Conservation (phyloP, 2,888 invertebrate species). For the Hemithea aestivaria region DNA sequence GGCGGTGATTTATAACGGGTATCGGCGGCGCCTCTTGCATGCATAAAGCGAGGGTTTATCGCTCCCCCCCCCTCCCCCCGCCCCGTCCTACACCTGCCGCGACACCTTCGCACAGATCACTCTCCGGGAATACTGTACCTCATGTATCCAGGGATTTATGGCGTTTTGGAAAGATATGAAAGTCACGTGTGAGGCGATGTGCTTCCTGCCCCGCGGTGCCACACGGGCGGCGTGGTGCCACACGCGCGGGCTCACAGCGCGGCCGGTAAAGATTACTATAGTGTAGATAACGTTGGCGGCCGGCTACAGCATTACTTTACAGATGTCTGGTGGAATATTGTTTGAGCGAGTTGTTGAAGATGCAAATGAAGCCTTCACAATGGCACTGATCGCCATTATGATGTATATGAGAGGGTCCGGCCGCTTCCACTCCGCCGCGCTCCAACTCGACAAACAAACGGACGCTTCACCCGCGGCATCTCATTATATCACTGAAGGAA, state of each 20-base stretch:
- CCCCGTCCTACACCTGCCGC: background rate
- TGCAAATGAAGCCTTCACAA: background rate
- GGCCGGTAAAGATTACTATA: too few relatives aligned
- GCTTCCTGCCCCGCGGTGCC: too few relatives aligned
- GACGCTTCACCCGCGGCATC: slow-evolving; percentile 26
- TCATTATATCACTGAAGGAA: slow-evolving; percentile 38
- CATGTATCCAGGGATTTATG: slow-evolving; percentile 20
- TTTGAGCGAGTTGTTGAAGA: slow-evolving; percentile 6
- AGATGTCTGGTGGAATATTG: too few relatives aligned
- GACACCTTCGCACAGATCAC: slow-evolving; percentile 6
- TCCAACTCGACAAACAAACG: slow-evolving; percentile 35
- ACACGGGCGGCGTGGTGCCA: too few relatives aligned
- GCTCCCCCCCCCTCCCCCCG: slow-evolving; percentile 15
- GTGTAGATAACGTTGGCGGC: too few relatives aligned
- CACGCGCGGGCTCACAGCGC: too few relatives aligned
- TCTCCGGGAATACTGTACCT: slow-evolving; percentile 15
- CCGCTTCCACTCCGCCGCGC: too few relatives aligned
- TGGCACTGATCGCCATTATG: too few relatives aligned
- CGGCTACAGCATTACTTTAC: too few relatives aligned
- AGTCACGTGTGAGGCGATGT: too few relatives aligned
- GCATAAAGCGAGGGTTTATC: slow-evolving; percentile 40
- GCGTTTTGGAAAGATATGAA: slow-evolving; percentile 15
- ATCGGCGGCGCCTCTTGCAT: slow-evolving; percentile 31
- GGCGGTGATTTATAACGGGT: slow-evolving; percentile 41
- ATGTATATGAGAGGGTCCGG: too few relatives aligned